Evolutionary conservation across 64 coral and sea anemone genomes (phyloP).

Genomic region (Cladopsammia gracilis): DNA sequence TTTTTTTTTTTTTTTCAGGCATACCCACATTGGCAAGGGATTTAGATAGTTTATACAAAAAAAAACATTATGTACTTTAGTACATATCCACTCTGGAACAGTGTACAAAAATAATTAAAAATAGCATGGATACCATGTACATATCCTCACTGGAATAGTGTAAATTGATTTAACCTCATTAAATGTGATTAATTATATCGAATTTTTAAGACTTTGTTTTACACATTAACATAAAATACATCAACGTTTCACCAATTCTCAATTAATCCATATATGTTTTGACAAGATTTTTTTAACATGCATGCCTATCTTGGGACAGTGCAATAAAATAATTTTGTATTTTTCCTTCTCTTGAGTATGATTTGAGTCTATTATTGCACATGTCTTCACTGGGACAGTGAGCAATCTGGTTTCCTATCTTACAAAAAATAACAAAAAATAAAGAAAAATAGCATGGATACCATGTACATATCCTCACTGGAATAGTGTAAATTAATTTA

Average conservation of each 20-base stretch:
- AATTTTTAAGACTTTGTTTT: too few relatives aligned
- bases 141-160: not conserved
- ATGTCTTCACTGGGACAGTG: slow-evolving; percentile 45
- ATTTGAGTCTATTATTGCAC: not conserved
- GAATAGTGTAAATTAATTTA: not conserved
- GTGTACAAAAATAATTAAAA: slow-evolving; percentile 24
- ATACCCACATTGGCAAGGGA: too few relatives aligned
- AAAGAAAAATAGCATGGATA: not conserved
- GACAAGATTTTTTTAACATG: too few relatives aligned
- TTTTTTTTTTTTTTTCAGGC: too few relatives aligned
- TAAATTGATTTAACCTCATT: not conserved
- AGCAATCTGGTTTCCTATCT: not conserved
- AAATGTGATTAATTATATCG: too few relatives aligned
- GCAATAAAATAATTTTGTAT: too few relatives aligned
- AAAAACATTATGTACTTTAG: not conserved
- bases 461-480: not conserved
- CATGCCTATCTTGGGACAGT: not conserved
- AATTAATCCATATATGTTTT: too few relatives aligned
- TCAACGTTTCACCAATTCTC: too few relatives aligned
- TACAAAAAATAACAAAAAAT: too few relatives aligned
- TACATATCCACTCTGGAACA: slow-evolving; percentile 71
- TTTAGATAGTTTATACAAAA: too few relatives aligned
- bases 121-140: not conserved
- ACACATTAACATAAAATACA: too few relatives aligned
- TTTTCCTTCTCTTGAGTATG: too few relatives aligned